phyloP scores from a whole-genome alignment of 2,797 vertebrate species.

The Pyrrhura leucotis region DNA sequence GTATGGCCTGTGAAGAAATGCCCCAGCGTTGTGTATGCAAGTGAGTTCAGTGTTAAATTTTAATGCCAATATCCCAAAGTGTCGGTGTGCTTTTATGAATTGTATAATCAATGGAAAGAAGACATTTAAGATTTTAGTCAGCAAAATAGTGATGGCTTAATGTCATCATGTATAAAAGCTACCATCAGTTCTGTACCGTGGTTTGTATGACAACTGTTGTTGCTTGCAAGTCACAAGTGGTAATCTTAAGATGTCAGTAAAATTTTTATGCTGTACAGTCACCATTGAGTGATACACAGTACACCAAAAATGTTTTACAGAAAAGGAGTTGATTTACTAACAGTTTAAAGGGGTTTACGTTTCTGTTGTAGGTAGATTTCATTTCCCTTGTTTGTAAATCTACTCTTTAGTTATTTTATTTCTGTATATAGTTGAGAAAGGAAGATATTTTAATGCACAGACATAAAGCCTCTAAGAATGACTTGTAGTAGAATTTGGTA shows the following conservation, averaged over 20 bases:
- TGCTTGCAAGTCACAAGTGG: not conserved
- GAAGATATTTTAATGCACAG: not conserved
- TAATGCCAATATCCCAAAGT: not conserved
- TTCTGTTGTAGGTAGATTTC: not conserved
- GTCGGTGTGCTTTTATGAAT: not conserved
- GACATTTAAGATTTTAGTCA: not conserved
- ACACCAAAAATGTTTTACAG: not conserved
- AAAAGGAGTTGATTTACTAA: not conserved
- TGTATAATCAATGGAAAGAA: not conserved
- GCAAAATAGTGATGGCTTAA: not conserved
- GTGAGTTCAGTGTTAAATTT: not conserved
- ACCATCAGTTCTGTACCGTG: fast-evolving
- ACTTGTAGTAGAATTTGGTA: not conserved
- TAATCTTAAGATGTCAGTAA: not conserved
- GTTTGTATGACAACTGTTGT: not conserved
- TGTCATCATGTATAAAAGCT: not conserved
- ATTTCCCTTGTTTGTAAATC: constrained; percentile 10
- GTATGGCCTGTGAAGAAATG: not conserved
- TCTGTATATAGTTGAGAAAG: not conserved
- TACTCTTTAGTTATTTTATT: not conserved
- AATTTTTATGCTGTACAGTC: not conserved
- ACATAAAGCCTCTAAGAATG: not conserved
- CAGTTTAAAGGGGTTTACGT: not conserved
- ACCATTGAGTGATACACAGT: not conserved
- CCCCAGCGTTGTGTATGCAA: not conserved